Base-by-base conservation (phyloP, 2,797 vertebrate genomes). In the Ataeniobius toweri region DNA sequence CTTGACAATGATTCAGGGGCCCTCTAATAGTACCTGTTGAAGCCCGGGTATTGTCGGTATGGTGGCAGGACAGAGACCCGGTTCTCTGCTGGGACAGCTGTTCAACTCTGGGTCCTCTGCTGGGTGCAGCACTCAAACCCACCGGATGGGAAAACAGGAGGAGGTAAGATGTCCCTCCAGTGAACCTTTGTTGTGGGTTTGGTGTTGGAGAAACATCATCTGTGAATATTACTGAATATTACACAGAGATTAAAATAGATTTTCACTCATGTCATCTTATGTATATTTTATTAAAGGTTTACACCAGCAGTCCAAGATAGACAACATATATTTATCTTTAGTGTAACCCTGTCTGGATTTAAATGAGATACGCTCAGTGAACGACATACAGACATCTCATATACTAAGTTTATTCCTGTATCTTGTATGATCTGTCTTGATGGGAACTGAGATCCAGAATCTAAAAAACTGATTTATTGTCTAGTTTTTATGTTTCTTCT, bases 121-220 rank as follows among this genome's bases (percentile, higher is more conserved):
- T 46, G 83, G 80, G 77, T 48, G 83, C 44, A 2, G 55, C 79
- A 75, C 44, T 26, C 73, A 63, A 55, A 80, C 36, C 31, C 76
- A 61, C 63, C 68, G 28, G 63, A 85, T 82, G 86, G 85, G 85
- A 26, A 92, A 85, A 59, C 78, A 80, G 80, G 79, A 89, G 81
- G 78, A 89, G 92, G 92, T 93, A 80, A 89, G 87, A 59, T 24
- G 51, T 53, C 4, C n/a, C 9, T 78, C 71, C n/a, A 39, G 28
- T 7, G 14, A 36, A 3, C 2, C 16, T 68, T 36, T 48, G 71
- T 39, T n/a, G 0, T 16, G 39, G 39, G 55, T 56, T 59, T 16
- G 6, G 24, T 26, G 3, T 28, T n/a, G 8, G 16, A 55, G 9
- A 6, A 51, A 20, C 50, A 53, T 18, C 20, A 55, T 55, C 53